Evolutionary conservation across 2,888 invertebrate species (phyloP), one percentile per base, ranked within the genome.

Genomic region (Lepidocyrtinus sp.): DNA sequence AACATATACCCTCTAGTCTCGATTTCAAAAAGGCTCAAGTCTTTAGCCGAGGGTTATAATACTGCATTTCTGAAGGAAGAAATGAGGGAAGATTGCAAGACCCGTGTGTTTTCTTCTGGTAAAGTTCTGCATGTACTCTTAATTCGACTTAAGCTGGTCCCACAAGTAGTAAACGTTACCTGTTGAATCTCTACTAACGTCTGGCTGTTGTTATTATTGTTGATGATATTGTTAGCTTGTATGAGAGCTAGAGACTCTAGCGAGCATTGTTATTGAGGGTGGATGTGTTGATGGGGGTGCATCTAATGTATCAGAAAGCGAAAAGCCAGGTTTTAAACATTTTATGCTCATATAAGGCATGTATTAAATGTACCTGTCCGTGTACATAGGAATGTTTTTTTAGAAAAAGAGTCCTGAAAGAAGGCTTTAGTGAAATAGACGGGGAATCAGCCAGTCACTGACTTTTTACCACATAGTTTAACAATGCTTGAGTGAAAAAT

Each of bases 261-360:
- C 46, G 25, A 45, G 46, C 50, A 50, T 50, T 50, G 50, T 50
- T 50, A 50, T 24, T 63, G 62, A 75, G 75, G 68, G 73, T 74
- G 65, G 65, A 75, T 74, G 74, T 74, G 74, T 65, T 74, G 74
- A 75, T 75, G 75, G 75, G 68, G 75, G 75, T 75, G 68, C 75
- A 50, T 50, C n/a, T 50, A 46, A 1, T 45, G 2, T 62, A 36
- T 73, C 27, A 55, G 22, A n/a, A n/a, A 50, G 26, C 27, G 12
- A 50, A n/a, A 19, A 19, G 45, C 64, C 26, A 21, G 61, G 36
- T 55, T 74, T 74, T 67, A 59, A 46, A 17, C 22, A 26, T 45
- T 68, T 75, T 36, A 25, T 36, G 45, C 36, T 19, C 17, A 27
- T 46, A 59, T 69, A 26, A 25, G 55, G 69, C 24, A 26, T 59